phyloP scores from a whole-genome alignment of 2,113 vertebrate species.

The Stercorarius parasiticus region DNA sequence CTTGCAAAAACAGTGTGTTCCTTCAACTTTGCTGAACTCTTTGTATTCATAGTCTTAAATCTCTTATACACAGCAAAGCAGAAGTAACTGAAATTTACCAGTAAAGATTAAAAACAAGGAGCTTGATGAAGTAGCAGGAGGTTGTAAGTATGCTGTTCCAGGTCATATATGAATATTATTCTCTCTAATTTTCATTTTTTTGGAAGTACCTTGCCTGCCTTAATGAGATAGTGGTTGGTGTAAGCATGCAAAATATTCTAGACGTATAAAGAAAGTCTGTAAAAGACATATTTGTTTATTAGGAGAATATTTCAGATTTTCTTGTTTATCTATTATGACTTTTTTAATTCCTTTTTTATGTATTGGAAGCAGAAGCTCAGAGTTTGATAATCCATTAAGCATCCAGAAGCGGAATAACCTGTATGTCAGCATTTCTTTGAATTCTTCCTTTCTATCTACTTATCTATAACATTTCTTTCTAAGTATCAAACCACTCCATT shows the following conservation, averaged over 20 bases:
- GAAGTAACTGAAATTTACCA: not conserved
- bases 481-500: not conserved
- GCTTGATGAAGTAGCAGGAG: not conserved
- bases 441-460: not conserved
- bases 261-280: not conserved
- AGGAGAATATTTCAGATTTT: not conserved
- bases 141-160: not conserved
- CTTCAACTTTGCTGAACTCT: not conserved
- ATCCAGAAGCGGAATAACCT: not conserved
- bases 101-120: not conserved
- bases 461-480: not conserved
- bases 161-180: not conserved
- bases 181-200: not conserved
- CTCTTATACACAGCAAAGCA: not conserved
- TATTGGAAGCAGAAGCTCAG: not conserved
- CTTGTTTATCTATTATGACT: not conserved
- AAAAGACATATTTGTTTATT: not conserved
- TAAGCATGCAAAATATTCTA: not conserved
- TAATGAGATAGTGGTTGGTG: not conserved
- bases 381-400: not conserved
- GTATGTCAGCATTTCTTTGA: not conserved
- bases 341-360: not conserved
- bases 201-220: not conserved
- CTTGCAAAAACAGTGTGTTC: not conserved
- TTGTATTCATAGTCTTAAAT: not conserved